Percentiles rank a stretch among this genome's conserved stretches.
Evolutionary conservation across 2,113 vertebrate species (phyloP).

Genomic region (Festucalex cinctus): DNA sequence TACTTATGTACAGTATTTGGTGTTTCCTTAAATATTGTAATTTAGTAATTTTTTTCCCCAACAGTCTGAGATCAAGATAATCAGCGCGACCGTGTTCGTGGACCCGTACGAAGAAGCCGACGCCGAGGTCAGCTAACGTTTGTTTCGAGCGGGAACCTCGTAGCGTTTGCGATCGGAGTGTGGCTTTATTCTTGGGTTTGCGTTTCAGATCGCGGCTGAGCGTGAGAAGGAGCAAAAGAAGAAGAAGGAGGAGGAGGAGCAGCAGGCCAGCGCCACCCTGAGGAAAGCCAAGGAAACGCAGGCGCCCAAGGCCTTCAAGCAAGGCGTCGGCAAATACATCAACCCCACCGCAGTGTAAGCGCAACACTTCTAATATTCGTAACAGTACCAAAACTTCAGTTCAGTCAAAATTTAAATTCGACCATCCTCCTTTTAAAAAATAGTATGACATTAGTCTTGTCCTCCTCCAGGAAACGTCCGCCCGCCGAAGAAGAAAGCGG

Average conservation of each 20-base stretch:
- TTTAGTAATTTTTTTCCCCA: not conserved
- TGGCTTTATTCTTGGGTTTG: not conserved
- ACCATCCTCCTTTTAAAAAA: not conserved
- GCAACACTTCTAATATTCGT: too few relatives aligned
- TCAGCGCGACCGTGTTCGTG: conserved; percentile 85
- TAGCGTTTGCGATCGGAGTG: not conserved
- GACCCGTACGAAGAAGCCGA: conserved; percentile 96
- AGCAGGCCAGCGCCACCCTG: conserved; percentile 54
- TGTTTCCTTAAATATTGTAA: not conserved
- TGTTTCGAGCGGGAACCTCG: not conserved
- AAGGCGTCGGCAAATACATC: conserved; percentile 95
- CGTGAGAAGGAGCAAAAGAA: conserved; percentile 77
- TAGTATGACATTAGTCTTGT: not conserved
- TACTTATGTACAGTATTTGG: not conserved
- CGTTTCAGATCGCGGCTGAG: conserved; percentile 83
- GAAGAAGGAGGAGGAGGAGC: conserved; percentile 64
- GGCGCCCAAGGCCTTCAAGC: conserved; percentile 81
- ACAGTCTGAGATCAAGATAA: conserved; percentile 88
- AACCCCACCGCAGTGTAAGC: conserved; percentile 82
- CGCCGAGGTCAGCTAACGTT: conserved; percentile 74
- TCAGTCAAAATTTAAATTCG: not conserved
- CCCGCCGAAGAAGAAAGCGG: conserved; percentile 66
- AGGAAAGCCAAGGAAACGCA: conserved; percentile 69
- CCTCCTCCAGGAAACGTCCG: conserved; percentile 78
- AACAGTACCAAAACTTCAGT: not conserved